Conservation (phyloP, 2,113 vertebrate species). For the Odontesthes bonariensis region DNA sequence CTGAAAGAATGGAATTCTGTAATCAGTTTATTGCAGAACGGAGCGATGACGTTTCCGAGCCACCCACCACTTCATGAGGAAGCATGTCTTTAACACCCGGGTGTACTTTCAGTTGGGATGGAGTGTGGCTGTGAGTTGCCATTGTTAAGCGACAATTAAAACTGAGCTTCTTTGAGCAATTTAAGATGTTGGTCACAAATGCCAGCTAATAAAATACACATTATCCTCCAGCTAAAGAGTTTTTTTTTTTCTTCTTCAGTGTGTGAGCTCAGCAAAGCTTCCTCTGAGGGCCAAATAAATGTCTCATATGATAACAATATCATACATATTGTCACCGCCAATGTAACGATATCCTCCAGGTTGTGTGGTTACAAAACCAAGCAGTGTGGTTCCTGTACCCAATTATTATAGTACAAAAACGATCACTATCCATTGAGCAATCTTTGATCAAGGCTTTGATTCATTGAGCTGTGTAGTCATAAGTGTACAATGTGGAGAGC, state of each 20-base stretch:
- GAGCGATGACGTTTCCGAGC: not conserved
- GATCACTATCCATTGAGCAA: not conserved
- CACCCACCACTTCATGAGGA: constrained; percentile 2
- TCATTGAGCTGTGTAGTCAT: constrained; percentile 18
- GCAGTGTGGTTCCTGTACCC: not conserved
- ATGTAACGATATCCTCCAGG: not conserved
- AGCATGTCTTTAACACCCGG: not conserved
- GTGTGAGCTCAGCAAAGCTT: not conserved
- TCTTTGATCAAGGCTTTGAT: constrained; percentile 5
- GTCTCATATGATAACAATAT: too few relatives aligned
- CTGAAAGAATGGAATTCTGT: constrained; percentile 12
- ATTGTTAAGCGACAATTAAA: not conserved
- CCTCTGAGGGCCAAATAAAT: not conserved
- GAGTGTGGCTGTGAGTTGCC: constrained; percentile 1
- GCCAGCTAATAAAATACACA: not conserved
- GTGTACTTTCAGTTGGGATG: constrained; percentile 1
- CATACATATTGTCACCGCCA: too few relatives aligned
- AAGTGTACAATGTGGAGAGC: constrained; percentile 6
- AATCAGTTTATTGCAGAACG: constrained; percentile 10
- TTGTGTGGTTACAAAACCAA: not conserved
- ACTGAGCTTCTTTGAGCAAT: not conserved
- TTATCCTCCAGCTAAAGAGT: not conserved
- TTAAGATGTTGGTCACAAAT: not conserved
- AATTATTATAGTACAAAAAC: constrained; percentile 27
- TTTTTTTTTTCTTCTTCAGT: not conserved